phyloP scores from a whole-genome alignment of 1,140 invertebrate species.

The Sitobion miscanthi region DNA sequence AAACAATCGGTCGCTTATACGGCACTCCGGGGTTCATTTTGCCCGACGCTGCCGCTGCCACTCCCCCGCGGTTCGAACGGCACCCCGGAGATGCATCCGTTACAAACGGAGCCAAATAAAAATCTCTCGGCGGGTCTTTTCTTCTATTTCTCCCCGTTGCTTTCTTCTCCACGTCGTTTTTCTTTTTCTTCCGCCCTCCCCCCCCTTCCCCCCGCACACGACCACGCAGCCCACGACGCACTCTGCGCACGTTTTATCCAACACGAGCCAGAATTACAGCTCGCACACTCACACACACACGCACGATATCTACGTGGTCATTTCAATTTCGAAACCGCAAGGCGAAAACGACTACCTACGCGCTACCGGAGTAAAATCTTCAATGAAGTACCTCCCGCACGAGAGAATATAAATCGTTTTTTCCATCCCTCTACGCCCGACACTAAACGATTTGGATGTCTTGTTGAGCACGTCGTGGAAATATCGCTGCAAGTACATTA shows the following conservation, averaged over 20 bases:
- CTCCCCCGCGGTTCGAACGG: background rate
- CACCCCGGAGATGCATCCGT: conserved; percentile 51
- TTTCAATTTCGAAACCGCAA: conserved; percentile 31
- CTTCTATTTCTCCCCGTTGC: background rate
- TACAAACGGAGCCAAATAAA: conserved; percentile 45
- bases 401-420: background rate
- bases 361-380: background rate
- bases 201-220: too few species aligned
- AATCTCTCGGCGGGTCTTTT: conserved; percentile 18
- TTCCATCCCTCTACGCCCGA: background rate
- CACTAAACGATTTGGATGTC: background rate
- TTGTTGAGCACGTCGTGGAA: background rate
- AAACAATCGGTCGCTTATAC: conserved; percentile 55
- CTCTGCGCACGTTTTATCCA: background rate
- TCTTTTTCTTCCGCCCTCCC: background rate
- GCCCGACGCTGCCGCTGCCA: background rate
- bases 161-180: background rate
- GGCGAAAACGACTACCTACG: background rate
- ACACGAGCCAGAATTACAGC: background rate
- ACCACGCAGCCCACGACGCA: background rate
- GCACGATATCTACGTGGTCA: background rate
- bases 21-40: conserved; percentile 51
- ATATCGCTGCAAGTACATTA: background rate
- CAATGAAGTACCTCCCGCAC: background rate
- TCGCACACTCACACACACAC: accelerated